A percentile compares a stretch with the other conserved stretches of the same genome.
Conservation (phyloP, 2,113 vertebrate genomes). For the Xiphias gladius region DNA sequence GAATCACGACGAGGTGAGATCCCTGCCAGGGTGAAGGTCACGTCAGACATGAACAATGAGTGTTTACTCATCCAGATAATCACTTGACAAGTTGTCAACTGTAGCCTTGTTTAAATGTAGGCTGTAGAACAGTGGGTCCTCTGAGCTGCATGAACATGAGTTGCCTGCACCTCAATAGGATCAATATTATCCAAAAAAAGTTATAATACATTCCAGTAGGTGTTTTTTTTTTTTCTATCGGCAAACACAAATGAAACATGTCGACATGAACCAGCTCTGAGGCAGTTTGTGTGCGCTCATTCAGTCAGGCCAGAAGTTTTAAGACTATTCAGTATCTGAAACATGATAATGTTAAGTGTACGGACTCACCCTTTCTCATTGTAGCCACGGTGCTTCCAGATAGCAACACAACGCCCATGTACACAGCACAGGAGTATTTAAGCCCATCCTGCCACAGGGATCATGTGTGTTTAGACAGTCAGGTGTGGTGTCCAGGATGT, state of each 20-base stretch:
- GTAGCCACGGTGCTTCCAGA: slow-evolving; percentile 26
- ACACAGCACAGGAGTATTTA: slow-evolving; percentile 18
- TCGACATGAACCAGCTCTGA: neutral
- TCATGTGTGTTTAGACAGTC: slow-evolving; percentile 69
- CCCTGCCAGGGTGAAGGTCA: neutral
- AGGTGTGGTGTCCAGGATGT: slow-evolving; percentile 76
- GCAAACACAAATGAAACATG: neutral
- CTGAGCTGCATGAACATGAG: neutral
- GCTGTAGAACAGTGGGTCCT: neutral
- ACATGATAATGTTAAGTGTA: slow-evolving; percentile 52
- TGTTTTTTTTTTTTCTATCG: slow-evolving; percentile 5
- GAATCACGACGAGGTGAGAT: slow-evolving; percentile 90
- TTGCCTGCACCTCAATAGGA: neutral
- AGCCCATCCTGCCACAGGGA: slow-evolving; percentile 12
- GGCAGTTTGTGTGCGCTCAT: slow-evolving; percentile 5
- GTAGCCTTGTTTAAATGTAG: neutral
- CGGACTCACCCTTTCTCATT: slow-evolving; percentile 62
- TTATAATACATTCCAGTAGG: neutral
- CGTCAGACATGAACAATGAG: neutral
- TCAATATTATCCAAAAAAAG: neutral
- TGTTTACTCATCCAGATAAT: slow-evolving; percentile 32
- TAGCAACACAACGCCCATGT: slow-evolving; percentile 35
- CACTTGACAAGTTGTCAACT: slow-evolving; percentile 27
- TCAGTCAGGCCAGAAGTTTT: slow-evolving; percentile 12
- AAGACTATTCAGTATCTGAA: slow-evolving; percentile 40